phyloP scores from a whole-genome alignment of 2,797 vertebrate genomes.

The Cercopithecus hamlyni region DNA sequence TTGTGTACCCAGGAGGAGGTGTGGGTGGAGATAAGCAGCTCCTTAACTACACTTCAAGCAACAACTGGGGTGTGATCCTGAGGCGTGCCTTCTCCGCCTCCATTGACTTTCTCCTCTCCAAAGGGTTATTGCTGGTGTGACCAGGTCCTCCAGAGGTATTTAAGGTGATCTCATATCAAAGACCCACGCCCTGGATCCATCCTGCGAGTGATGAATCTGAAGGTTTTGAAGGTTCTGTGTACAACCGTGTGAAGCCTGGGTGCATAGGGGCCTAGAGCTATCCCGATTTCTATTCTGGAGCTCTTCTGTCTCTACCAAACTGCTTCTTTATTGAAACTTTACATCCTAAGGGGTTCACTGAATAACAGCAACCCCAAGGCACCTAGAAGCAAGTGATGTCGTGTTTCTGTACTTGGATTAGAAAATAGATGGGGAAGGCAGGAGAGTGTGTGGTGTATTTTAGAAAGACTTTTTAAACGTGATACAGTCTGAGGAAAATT shows the following conservation, averaged over 20 bases:
- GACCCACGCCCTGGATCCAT: background rate
- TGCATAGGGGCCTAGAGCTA: background rate
- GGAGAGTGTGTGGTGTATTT: background rate
- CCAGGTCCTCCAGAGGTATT: background rate
- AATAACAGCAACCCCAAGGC: fast-evolving
- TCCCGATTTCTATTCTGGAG: background rate
- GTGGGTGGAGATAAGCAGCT: background rate
- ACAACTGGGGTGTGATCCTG: background rate
- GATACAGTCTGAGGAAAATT: background rate
- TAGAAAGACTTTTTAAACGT: background rate
- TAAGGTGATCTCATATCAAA: background rate
- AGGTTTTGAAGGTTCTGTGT: background rate
- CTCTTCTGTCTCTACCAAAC: background rate
- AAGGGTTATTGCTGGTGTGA: background rate
- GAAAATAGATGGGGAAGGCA: background rate
- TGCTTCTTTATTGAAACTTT: background rate
- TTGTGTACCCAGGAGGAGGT: background rate
- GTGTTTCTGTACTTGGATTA: background rate
- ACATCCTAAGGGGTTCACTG: background rate
- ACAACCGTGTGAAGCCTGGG: background rate
- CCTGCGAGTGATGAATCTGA: background rate
- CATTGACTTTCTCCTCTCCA: background rate
- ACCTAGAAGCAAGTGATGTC: background rate
- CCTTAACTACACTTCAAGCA: background rate
- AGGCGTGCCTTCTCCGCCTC: fast-evolving